Evolutionary conservation across 2,888 invertebrate genomes (phyloP), one percentile per base, ranked within the genome.

Genomic region (Pterostichus niger): DNA sequence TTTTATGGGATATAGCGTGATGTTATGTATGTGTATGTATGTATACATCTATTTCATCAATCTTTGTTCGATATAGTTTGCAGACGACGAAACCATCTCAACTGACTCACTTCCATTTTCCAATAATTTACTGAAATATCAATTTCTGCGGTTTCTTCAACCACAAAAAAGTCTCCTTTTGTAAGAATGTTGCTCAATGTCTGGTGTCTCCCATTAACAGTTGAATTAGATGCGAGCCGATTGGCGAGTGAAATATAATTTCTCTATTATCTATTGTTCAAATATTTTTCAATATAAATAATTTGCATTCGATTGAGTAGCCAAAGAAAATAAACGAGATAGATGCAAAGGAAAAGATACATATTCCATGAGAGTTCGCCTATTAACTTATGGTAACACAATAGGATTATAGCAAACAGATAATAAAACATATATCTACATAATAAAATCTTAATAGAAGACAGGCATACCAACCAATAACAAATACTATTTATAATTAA

Each of bases 361-460:
- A 71, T 71, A 71, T 44, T 71, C 68, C 68, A 71, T 71, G 68
- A 71, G 68, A 71, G 44, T 71, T 40, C 68, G 68, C 44, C 68
- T 71, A 71, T 71, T 71, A 71, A 71, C 68, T 71, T 44, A 71
- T 44, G 9, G 40, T 10, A 44, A 71, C 17, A 71, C 68, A 71
- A 71, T 71, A 71, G 44, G 68, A 40, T 71, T 71, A 44, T 17
- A 71, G 52, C 52, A 75, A 75, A 75, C 49, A 75, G 75, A 75
- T 75, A 52, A 75, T 75, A 75, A 75, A 49, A 75, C 52, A 75
- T 33, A 75, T 75, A 75, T 75, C 75, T 52, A 24, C 52, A 49
- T 75, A 75, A 75, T 75, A 75, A 75, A 75, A 75, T 75, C 75
- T 75, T 75, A 75, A 75, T 75, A 75, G 75, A 75, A 75, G 68